Percentiles rank a stretch among this genome's conserved stretches.
phyloP scores from a whole-genome alignment of 2,797 vertebrate genomes.

The Tauraco hartlaubi region DNA sequence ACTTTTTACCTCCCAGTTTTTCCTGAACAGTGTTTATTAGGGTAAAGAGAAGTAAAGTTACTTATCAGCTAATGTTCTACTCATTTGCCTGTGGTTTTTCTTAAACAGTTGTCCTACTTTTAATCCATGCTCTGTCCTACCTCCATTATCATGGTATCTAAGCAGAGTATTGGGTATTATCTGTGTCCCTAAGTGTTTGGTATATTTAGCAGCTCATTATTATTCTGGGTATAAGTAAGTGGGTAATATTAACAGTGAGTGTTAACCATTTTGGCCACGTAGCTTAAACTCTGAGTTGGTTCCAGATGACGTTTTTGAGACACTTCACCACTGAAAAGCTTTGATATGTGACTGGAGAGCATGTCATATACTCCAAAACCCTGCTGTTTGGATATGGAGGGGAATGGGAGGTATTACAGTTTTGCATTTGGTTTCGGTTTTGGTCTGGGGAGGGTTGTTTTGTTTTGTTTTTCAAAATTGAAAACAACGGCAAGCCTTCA shows the following conservation, averaged over 20 bases:
- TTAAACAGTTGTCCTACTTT: slow-evolving; percentile 53
- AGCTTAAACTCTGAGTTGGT: neutral
- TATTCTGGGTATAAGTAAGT: slow-evolving; percentile 35
- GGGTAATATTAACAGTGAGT: slow-evolving; percentile 35
- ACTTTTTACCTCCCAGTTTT: neutral
- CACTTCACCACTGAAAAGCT: neutral
- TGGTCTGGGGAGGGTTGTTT: neutral
- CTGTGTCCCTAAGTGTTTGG: slow-evolving; percentile 43
- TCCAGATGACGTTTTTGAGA: neutral
- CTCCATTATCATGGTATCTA: slow-evolving; percentile 6
- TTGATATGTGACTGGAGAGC: neutral
- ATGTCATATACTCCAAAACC: neutral
- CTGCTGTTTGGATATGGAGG: neutral
- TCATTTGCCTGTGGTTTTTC: slow-evolving; percentile 19
- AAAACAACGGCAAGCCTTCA: neutral
- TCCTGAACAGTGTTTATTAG: neutral
- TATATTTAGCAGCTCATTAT: slow-evolving; percentile 71
- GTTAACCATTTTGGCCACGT: slow-evolving; percentile 13
- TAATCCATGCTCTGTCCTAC: slow-evolving; percentile 7
- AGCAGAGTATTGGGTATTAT: slow-evolving; percentile 52
- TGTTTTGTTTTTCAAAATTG: neutral
- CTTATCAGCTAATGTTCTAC: neutral
- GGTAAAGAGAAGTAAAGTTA: neutral
- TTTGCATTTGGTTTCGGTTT: neutral
- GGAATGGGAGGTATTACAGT: neutral